Percentiles rank a stretch among this genome's conserved stretches.
Conservation (phyloP, 2,797 vertebrate genomes). For the Acanthis flammea region DNA sequence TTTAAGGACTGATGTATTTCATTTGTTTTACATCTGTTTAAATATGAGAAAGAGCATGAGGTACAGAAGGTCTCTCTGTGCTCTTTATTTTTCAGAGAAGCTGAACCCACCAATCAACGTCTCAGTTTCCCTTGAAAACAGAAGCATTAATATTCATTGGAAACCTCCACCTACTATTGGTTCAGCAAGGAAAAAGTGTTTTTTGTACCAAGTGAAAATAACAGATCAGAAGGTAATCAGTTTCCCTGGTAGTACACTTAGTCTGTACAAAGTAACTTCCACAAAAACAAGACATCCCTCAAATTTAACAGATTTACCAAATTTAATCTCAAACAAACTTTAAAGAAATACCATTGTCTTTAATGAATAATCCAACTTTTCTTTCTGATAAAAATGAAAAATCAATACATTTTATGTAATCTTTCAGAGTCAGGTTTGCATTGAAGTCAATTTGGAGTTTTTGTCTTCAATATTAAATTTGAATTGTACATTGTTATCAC, state of each 20-base stretch:
- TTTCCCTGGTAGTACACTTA: not conserved
- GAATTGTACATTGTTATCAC: not conserved
- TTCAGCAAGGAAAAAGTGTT: not conserved
- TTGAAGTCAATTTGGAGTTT: not conserved
- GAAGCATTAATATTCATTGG: conserved; percentile 62
- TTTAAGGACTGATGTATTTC: not conserved
- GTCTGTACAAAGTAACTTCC: not conserved
- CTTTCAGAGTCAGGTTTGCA: not conserved
- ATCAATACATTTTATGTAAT: not conserved
- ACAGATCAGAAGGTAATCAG: conserved; percentile 13
- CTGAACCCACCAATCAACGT: conserved; percentile 58
- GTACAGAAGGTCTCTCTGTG: not conserved
- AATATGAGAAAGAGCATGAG: not conserved
- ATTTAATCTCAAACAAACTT: not conserved
- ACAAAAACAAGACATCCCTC: not conserved
- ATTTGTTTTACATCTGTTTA: not conserved
- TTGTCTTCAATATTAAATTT: not conserved
- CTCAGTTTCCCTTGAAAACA: conserved; percentile 39
- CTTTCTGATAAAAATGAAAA: not conserved
- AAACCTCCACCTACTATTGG: conserved; percentile 45
- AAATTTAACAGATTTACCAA: not conserved
- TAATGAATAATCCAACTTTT: not conserved
- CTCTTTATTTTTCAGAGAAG: conserved; percentile 64
- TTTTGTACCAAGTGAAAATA: conserved; percentile 68
- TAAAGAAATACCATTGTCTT: not conserved